These are phyloP conservation scores for Sinelater perroti DNA, from an alignment of 2,888 invertebrate species.

Conservation along the genomic window DNA sequence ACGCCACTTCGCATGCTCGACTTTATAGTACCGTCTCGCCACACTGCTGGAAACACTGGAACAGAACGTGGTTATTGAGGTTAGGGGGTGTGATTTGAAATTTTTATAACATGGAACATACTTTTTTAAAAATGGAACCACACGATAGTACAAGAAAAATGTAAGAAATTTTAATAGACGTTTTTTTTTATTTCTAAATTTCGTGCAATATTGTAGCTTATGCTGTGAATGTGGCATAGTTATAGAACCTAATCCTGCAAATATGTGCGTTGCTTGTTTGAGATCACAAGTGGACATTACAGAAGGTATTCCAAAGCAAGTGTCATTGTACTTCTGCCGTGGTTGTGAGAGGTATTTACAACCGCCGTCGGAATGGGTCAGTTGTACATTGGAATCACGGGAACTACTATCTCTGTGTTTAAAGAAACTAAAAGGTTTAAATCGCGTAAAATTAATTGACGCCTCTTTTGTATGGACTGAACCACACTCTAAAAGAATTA, in stretches of 20 bases:
- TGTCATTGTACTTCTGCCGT: conserved; percentile 87
- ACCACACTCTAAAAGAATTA: conserved; percentile 96
- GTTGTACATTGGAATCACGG: conserved; percentile 85
- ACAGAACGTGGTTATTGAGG: too few relatives aligned
- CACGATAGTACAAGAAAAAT: too few relatives aligned
- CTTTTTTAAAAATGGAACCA: too few relatives aligned
- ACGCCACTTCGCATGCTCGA: too few relatives aligned
- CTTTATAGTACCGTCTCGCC: too few relatives aligned
- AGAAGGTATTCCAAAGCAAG: conserved; percentile 95
- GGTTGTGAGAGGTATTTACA: conserved; percentile 95
- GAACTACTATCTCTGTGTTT: conserved; percentile 91
- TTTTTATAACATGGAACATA: too few relatives aligned
- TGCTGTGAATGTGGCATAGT: conserved; percentile 94
- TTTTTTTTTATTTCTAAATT: background rate
- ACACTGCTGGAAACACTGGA: too few relatives aligned
- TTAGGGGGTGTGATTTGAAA: too few relatives aligned
- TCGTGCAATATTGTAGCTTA: conserved; percentile 64
- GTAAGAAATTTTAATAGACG: background rate
- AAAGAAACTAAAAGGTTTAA: conserved; percentile 89
- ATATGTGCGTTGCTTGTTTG: conserved; percentile 96
- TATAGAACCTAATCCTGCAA: conserved; percentile 95
- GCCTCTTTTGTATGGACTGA: conserved; percentile 99
- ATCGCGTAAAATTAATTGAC: conserved; percentile 90
- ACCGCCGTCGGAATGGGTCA: conserved; percentile 90
- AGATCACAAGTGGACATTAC: conserved; percentile 93